Evolutionary conservation across 2,113 vertebrate genomes (phyloP).

Genomic region (Haplochromis vanheusdeni): DNA sequence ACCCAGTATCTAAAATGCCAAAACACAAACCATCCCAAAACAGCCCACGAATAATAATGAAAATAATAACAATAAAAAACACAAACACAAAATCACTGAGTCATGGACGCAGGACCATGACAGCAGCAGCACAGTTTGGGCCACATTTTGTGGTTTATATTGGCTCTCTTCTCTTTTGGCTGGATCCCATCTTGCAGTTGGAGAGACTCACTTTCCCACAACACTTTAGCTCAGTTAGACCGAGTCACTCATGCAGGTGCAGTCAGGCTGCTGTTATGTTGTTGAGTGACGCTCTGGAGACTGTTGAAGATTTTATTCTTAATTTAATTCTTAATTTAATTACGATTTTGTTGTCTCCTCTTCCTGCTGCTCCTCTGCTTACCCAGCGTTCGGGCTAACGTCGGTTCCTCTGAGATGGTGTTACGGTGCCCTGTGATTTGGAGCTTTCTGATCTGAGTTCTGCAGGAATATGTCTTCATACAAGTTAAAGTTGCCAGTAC

Average conservation of each 20-base stretch:
- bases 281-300: neutral
- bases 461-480: neutral
- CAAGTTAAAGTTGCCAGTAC: neutral
- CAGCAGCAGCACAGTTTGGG: neutral
- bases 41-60: too few relatives aligned
- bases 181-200: neutral
- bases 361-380: neutral
- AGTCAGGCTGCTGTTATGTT: neutral
- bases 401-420: neutral
- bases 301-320: accelerated
- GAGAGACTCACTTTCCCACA: neutral
- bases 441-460: neutral
- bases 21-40: too few relatives aligned
- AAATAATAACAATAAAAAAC: too few relatives aligned
- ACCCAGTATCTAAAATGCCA: too few relatives aligned
- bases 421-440: neutral
- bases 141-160: neutral
- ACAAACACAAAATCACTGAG: too few relatives aligned
- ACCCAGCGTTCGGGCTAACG: accelerated
- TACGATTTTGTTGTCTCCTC: neutral
- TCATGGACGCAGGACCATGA: too few relatives aligned
- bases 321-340: neutral
- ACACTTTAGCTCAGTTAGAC: neutral
- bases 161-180: neutral
- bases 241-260: neutral